Evolutionary conservation across 1,140 invertebrate genomes (phyloP), one percentile per base, ranked within the genome.

Genomic region (Eupeodes corollae): DNA sequence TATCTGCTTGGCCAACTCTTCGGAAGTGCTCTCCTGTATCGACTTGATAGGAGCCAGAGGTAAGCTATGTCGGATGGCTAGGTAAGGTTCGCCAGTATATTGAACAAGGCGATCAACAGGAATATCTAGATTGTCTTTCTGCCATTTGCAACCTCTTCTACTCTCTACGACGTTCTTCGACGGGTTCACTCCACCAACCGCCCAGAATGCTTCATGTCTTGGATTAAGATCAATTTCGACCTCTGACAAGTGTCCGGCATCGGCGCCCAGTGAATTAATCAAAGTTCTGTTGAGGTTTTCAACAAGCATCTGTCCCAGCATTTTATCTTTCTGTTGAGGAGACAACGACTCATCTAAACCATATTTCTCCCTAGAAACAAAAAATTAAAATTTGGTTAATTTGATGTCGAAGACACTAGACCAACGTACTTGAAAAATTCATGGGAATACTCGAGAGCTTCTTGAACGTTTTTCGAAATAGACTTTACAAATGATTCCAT

Each of bases 121-220:
- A 21, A 80, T 72, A 50, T 80, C 52, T 6, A 61, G 61, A 38
- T 56, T 51, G 2, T 70, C 51, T 62, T 74, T 72, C 5, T 63
- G 52, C 59, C 61, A 71, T 0, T 54, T 48, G 18, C 58, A 56
- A 13, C 68, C 54, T 42, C 64, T 54, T 52, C 70, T 72, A 34
- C 52, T 62, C 45, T 63, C 73, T 6, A 61, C 59, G 3, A 75
- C 55, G 53, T 58, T 57, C 35, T 60, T 49, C n/a, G 75, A 70
- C 1, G 77, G 73, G 53, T 78, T 61, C 52, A 85, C 55, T 6
- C 83, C 82, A 50, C 86, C 86, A 46, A 76, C 73, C 55, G 74
- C 75, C 88, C 88, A 90, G 63, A 84, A 87, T 40, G 86, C 79
- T 74, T 90, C 86, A 54, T 83, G 67, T 33, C 86, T 71, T 8